These are phyloP conservation scores for Thalassaphorura encarpata DNA, from an alignment of 1,140 invertebrate genomes.

Conservation along the genomic window DNA sequence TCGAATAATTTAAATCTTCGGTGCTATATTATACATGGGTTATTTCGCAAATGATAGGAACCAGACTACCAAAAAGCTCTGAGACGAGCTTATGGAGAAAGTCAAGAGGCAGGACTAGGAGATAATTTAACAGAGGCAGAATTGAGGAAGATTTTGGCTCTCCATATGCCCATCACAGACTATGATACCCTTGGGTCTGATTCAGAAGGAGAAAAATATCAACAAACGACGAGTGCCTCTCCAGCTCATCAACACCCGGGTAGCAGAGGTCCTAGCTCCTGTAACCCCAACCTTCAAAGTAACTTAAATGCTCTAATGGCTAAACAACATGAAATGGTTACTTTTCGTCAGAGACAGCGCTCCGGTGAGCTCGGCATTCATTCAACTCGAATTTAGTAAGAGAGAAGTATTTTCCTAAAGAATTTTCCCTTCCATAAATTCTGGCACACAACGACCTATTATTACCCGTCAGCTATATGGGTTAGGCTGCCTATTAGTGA, in stretches of 20 bases:
- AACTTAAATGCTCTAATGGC: background rate
- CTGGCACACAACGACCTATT: background rate
- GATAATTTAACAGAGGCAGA: constrained; percentile 76
- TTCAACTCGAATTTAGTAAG: background rate
- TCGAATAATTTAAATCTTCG: background rate
- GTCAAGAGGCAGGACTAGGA: constrained; percentile 50
- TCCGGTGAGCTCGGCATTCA: constrained; percentile 19
- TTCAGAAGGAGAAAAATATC: constrained; percentile 52
- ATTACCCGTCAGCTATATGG: background rate
- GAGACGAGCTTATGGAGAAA: constrained; percentile 46
- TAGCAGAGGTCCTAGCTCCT: no score
- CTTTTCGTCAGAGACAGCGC: constrained; percentile 28
- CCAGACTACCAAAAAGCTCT: constrained; percentile 68
- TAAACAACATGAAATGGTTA: constrained; percentile 30
- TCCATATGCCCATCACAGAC: constrained; percentile 78
- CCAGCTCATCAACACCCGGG: constrained; percentile 20
- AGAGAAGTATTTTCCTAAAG: background rate
- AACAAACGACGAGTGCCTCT: constrained; percentile 8
- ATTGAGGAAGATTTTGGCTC: constrained; percentile 76
- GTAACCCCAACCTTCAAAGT: background rate
- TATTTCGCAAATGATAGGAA: constrained; percentile 52
- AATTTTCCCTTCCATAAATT: background rate
- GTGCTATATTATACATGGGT: background rate
- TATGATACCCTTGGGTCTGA: constrained; percentile 66
- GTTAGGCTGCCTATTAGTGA: no score